Conservation (phyloP, 2,888 invertebrate genomes). For the Drosophila barbarae region DNA sequence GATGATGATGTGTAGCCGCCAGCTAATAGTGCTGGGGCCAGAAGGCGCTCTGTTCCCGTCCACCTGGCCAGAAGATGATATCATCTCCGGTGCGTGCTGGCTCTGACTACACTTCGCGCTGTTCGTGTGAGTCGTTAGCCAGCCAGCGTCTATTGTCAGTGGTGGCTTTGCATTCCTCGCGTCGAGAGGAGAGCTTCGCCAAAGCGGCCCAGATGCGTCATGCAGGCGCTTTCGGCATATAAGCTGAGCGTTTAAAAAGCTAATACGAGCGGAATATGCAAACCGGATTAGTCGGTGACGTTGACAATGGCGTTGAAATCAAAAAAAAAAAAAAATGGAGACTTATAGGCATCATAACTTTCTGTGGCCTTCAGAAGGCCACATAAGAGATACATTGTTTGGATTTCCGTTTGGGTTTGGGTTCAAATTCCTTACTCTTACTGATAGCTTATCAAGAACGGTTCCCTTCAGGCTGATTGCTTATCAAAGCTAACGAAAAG, state of each 20-base stretch:
- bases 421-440: not conserved
- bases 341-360: not conserved
- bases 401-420: not conserved
- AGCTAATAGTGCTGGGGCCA: constrained; percentile 10
- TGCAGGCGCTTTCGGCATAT: constrained; percentile 54
- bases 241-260: constrained; percentile 40
- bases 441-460: not conserved
- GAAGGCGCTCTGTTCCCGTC: constrained; percentile 6
- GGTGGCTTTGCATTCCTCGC: constrained; percentile 53
- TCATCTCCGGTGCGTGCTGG: constrained; percentile 67
- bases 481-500: not conserved
- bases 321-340: not conserved
- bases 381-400: not conserved
- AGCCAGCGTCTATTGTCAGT: constrained; percentile 51
- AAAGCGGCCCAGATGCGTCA: constrained; percentile 52
- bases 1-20: constrained; percentile 2
- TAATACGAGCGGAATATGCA: constrained; percentile 35
- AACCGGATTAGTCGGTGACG: constrained; percentile 58
- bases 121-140: constrained; percentile 21
- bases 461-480: not conserved
- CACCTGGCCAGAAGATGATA: constrained; percentile 64
- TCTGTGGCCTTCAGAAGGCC: constrained; percentile 18
- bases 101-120: constrained; percentile 45
- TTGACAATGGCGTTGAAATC: constrained; percentile 16
- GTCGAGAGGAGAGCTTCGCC: constrained; percentile 54